Base-by-base conservation (phyloP, 2,113 vertebrate genomes). In the Cyanocitta stelleri region DNA sequence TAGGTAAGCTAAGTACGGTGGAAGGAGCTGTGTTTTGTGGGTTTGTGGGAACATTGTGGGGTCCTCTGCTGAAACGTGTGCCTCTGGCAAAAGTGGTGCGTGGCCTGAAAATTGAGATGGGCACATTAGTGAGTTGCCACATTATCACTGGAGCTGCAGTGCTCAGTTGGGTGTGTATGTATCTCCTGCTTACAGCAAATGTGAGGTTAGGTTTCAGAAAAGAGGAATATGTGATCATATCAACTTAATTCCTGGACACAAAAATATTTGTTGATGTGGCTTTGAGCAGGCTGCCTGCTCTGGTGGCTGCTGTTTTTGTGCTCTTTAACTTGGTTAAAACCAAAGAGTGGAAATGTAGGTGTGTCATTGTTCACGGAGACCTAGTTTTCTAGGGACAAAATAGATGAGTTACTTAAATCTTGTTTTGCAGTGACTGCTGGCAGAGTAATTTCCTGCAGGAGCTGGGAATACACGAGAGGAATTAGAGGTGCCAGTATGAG, bases 131-230 rank as follows among this genome's bases (percentile, higher is more conserved):
- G 54, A 89, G 46, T 56, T 41, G 64, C 24, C 48, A 17, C 7
- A 0, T 71, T 74, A 18, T 13, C 52, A 35, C 43, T 4, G 5
- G n/a, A 48, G 44, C 68, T 52, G 68, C 55, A 13, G 32, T 2
- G 7, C 59, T 93, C 61, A 22, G 29, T 55, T 62, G 19, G 16
- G 27, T 0, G 0, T 5, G 15, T 23, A 1, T 3, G 14, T 26
- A 6, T 52, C 27, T 63, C 33, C 59, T 19, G 18, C 46, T 35
- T 69, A 11, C 30, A 74, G 76, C 44, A 61, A n/a, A 58, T 3
- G 5, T 14, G 41, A 82, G 55, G 32, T 80, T 69, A 30, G 22
- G 10, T 41, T 76, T 90, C 35, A 48, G 55, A 46, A 66, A 54
- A 63, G 49, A 51, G 27, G 11, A 39, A 35, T 55, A 51, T 6